Evolutionary conservation across 2,797 vertebrate genomes (phyloP).

Genomic region (Cirrhinus molitorella): DNA sequence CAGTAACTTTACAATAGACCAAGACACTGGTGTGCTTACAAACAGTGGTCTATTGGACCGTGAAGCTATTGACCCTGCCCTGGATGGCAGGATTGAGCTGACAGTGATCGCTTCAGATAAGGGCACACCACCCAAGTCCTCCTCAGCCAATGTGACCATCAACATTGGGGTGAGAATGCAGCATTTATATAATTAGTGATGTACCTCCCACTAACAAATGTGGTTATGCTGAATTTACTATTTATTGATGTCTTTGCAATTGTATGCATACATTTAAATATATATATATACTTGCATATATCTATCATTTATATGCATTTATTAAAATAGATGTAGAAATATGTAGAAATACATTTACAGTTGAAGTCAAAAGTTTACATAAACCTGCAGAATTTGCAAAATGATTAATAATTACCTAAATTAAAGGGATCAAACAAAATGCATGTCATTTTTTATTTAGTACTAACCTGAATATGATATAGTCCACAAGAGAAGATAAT

Average conservation of each 20-base stretch:
- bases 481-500: no score
- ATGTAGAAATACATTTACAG: not conserved
- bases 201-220: not conserved
- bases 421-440: no score
- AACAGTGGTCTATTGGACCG: slow-evolving; percentile 80
- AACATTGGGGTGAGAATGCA: slow-evolving; percentile 80
- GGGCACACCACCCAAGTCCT: slow-evolving; percentile 72
- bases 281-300: not conserved
- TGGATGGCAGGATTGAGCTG: slow-evolving; percentile 80
- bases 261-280: not conserved
- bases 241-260: not conserved
- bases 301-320: not conserved
- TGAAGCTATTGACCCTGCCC: slow-evolving; percentile 78
- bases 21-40: slow-evolving; percentile 72
- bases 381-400: no score
- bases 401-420: no score
- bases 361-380: no score
- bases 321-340: not conserved
- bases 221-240: not conserved
- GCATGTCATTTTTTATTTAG: no score
- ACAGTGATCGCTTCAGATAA: slow-evolving; percentile 82
- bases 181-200: not conserved
- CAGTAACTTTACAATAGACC: slow-evolving; percentile 83
- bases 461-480: no score
- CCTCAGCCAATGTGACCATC: slow-evolving; percentile 76